A percentile compares a stretch with the other conserved stretches of the same genome.
Conservation (phyloP, 2,113 vertebrate genomes). For the Ailurus styani region DNA sequence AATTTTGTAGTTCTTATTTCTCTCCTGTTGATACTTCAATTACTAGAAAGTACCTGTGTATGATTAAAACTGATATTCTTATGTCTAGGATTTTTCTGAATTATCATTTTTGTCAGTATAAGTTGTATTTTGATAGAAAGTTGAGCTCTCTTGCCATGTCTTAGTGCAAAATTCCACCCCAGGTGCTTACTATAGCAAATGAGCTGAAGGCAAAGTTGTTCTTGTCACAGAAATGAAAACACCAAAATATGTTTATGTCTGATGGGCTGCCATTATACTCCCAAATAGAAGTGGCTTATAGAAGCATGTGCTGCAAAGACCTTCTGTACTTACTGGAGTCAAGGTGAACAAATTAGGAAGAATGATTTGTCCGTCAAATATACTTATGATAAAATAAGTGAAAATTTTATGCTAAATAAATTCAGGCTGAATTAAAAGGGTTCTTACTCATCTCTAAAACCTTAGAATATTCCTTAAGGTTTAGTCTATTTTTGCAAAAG, state of each 20-base stretch:
- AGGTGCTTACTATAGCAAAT: neutral
- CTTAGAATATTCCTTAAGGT: neutral
- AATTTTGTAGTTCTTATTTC: neutral
- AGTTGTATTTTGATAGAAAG: neutral
- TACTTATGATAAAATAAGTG: neutral
- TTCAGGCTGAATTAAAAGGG: neutral
- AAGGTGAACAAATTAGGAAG: neutral
- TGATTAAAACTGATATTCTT: neutral
- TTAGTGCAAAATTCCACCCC: neutral
- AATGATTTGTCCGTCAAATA: neutral
- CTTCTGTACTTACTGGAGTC: neutral
- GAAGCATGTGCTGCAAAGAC: neutral
- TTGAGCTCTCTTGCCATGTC: neutral
- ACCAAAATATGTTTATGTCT: neutral
- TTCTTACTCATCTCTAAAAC: neutral
- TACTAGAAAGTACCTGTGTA: neutral
- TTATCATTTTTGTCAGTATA: neutral
- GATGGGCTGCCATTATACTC: neutral
- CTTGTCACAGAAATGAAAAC: neutral
- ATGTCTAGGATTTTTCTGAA: neutral
- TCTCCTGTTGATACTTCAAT: neutral
- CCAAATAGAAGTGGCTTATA: neutral
- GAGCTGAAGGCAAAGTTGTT: neutral
- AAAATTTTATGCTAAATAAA: constrained; percentile 11
- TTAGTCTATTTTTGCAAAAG: neutral